phyloP scores from a whole-genome alignment of 2,797 vertebrate species.

The Fratercula arctica region DNA sequence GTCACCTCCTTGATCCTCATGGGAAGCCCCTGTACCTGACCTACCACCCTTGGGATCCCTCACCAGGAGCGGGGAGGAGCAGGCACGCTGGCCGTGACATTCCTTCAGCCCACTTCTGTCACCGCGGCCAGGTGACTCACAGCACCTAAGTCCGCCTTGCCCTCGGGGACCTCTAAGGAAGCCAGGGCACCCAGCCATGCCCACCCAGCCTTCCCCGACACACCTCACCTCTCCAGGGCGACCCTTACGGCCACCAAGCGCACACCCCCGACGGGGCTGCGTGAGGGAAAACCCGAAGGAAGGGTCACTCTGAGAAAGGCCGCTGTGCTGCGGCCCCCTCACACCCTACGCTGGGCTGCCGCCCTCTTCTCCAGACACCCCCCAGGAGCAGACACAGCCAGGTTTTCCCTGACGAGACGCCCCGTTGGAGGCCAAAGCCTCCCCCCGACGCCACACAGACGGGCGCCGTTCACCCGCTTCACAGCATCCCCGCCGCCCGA shows the following conservation, averaged over 20 bases:
- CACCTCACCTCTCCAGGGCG: neutral
- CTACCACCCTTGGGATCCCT: neutral
- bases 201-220: neutral
- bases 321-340: neutral
- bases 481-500: neutral
- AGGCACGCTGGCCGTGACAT: neutral
- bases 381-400: neutral
- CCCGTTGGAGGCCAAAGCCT: neutral
- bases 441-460: neutral
- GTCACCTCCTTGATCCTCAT: neutral
- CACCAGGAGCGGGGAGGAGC: neutral
- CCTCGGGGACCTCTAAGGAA: neutral
- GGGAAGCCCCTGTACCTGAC: neutral
- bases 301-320: neutral
- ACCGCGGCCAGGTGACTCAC: neutral
- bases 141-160: neutral
- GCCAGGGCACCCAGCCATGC: neutral
- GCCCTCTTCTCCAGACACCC: no score
- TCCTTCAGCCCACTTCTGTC: neutral
- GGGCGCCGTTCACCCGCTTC: neutral
- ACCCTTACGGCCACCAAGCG: neutral
- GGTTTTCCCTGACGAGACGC: neutral
- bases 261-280: neutral
- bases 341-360: fast-evolving
- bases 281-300: neutral